phyloP scores from a whole-genome alignment of 1,140 invertebrate species.

The Dendroctonus ponderosae region DNA sequence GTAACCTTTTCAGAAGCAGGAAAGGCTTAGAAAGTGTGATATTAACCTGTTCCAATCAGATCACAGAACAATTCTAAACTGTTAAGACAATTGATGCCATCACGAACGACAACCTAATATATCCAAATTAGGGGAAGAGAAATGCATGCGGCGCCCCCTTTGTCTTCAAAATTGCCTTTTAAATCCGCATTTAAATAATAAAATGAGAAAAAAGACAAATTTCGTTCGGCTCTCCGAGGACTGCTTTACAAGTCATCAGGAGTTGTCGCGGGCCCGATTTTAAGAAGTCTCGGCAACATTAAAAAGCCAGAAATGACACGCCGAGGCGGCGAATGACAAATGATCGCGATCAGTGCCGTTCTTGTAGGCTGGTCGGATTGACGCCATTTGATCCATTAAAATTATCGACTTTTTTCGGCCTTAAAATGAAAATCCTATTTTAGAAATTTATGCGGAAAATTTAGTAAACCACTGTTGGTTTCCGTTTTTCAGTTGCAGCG shows the following conservation, averaged over 20 bases:
- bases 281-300: conserved; percentile 37
- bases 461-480: too few relatives aligned
- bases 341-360: conserved; percentile 37
- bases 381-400: too few relatives aligned
- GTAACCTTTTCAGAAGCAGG: background rate
- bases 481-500: too few relatives aligned
- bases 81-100: conserved; percentile 10
- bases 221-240: conserved; percentile 30
- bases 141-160: conserved; percentile 10
- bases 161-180: conserved; percentile 32
- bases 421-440: too few relatives aligned
- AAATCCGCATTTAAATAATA: conserved; percentile 38
- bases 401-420: too few relatives aligned
- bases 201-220: conserved; percentile 38
- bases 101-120: conserved; percentile 20
- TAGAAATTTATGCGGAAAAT: too few relatives aligned
- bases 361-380: too few relatives aligned
- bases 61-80: background rate
- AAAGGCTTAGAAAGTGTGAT: background rate
- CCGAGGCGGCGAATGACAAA: conserved; percentile 45
- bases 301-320: conserved; percentile 38
- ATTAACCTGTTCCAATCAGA: background rate
- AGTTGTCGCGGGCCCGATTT: conserved; percentile 34
- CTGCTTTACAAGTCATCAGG: conserved; percentile 36
- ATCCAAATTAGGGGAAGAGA: conserved; percentile 19